Conservation (phyloP, 2,888 invertebrate genomes). For the Gibbula magus region DNA sequence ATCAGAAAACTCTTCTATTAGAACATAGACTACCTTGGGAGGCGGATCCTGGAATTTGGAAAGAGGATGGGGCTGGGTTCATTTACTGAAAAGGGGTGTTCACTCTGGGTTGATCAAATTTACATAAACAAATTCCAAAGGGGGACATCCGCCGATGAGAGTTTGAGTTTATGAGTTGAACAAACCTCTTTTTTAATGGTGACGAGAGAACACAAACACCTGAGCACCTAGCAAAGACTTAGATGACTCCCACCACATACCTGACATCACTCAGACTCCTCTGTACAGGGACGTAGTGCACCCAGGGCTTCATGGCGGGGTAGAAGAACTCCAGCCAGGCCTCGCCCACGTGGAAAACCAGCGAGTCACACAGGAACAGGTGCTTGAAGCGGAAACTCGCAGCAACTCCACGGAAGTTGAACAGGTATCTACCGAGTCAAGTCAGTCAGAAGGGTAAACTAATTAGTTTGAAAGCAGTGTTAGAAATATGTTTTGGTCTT, state of each 20-base stretch:
- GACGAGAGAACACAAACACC: neutral
- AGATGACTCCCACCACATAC: slow-evolving; percentile 67
- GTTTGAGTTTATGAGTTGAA: neutral
- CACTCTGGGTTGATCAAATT: too few species aligned
- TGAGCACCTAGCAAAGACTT: neutral
- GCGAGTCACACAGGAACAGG: slow-evolving; percentile 91
- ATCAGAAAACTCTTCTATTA: too few species aligned
- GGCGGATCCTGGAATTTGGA: too few species aligned
- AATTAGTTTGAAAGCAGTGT: neutral
- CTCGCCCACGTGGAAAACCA: slow-evolving; percentile 94
- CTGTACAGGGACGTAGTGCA: slow-evolving; percentile 93
- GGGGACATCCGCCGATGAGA: neutral
- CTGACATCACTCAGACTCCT: slow-evolving; percentile 84
- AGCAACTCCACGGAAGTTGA: slow-evolving; percentile 97
- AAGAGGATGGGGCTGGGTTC: too few species aligned
- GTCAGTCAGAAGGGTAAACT: neutral
- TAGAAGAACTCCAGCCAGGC: slow-evolving; percentile 98
- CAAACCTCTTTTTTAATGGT: neutral
- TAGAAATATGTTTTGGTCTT: neutral
- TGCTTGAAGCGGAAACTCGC: slow-evolving; percentile 98
- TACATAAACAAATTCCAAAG: neutral
- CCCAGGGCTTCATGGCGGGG: slow-evolving; percentile 91
- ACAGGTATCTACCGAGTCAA: slow-evolving; percentile 84
- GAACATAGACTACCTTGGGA: too few species aligned
- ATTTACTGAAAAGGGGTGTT: too few species aligned